Percentiles rank a stretch among this genome's conserved stretches.
Conservation (phyloP, 2,888 invertebrate genomes). For the Pristionchus maxplancki region DNA sequence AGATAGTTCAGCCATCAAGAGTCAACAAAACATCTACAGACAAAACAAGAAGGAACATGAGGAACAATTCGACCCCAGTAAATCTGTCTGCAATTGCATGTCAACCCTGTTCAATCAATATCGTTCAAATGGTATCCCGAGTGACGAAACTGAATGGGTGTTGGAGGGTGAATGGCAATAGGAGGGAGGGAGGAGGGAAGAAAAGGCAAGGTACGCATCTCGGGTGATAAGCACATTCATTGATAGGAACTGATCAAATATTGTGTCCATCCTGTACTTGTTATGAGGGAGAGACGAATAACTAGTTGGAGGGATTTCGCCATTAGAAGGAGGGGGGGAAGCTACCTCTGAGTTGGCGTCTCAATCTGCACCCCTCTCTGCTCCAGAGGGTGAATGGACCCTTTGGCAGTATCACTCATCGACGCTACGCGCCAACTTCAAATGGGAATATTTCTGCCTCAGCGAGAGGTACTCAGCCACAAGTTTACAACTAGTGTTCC, state of each 20-base stretch:
- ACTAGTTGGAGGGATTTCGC: background rate
- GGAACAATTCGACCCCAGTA: background rate
- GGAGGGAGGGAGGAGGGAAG: constrained; percentile 29
- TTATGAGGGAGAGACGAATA: background rate
- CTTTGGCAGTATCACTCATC: background rate
- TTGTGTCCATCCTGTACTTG: constrained; percentile 24
- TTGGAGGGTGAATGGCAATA: constrained; percentile 17
- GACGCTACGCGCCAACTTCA: background rate
- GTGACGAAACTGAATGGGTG: constrained; percentile 3
- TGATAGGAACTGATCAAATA: constrained; percentile 33
- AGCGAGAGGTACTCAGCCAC: too few species aligned
- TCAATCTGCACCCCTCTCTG: background rate
- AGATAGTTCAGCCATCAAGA: background rate
- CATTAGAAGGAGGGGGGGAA: background rate
- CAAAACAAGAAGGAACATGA: background rate
- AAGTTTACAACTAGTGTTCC: too few species aligned
- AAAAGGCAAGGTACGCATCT: constrained; percentile 23
- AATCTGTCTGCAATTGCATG: background rate
- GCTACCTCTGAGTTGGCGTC: background rate
- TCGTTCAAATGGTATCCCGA: background rate
- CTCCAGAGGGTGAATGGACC: background rate
- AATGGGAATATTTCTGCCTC: too few species aligned
- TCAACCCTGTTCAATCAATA: background rate
- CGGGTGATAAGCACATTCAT: constrained; percentile 31
- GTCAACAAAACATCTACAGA: background rate